Conservation (phyloP, 1,140 invertebrate species). For the Idris sp. region DNA sequence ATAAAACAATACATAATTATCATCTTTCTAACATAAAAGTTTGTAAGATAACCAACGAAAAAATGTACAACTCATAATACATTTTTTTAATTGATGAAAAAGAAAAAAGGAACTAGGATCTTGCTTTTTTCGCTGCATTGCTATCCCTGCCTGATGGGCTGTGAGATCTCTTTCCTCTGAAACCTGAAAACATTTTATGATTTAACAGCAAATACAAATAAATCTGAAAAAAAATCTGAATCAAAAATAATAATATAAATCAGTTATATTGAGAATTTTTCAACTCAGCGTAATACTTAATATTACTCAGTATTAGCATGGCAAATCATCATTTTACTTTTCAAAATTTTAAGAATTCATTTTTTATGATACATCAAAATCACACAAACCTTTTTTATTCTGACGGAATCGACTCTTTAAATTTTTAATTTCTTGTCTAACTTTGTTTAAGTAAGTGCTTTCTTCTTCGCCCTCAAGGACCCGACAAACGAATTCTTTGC, state of each 20-base stretch:
- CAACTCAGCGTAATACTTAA: slow-evolving; percentile 77
- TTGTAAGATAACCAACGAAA: neutral
- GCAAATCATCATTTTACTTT: slow-evolving; percentile 72
- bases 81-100: slow-evolving; percentile 11
- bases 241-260: slow-evolving; percentile 42
- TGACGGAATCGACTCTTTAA: slow-evolving; percentile 74
- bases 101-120: slow-evolving; percentile 11
- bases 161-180: slow-evolving; percentile 11
- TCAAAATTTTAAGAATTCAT: no score
- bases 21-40: no score
- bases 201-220: no score
- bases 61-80: slow-evolving; percentile 16
- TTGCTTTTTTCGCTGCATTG: slow-evolving; percentile 8
- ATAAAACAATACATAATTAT: no score
- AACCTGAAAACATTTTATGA: slow-evolving; percentile 6
- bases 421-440: slow-evolving; percentile 80
- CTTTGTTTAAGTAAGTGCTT: slow-evolving; percentile 82
- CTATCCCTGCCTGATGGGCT: slow-evolving; percentile 22
- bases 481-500: slow-evolving; percentile 80
- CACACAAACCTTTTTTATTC: slow-evolving; percentile 65
- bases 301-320: slow-evolving; percentile 79
- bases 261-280: slow-evolving; percentile 65
- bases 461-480: slow-evolving; percentile 85
- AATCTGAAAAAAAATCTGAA: no score
- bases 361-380: no score